Percentiles rank a stretch among this genome's conserved stretches.
phyloP scores from a whole-genome alignment of 1,140 invertebrate species.

The Brachystomella parvula region DNA sequence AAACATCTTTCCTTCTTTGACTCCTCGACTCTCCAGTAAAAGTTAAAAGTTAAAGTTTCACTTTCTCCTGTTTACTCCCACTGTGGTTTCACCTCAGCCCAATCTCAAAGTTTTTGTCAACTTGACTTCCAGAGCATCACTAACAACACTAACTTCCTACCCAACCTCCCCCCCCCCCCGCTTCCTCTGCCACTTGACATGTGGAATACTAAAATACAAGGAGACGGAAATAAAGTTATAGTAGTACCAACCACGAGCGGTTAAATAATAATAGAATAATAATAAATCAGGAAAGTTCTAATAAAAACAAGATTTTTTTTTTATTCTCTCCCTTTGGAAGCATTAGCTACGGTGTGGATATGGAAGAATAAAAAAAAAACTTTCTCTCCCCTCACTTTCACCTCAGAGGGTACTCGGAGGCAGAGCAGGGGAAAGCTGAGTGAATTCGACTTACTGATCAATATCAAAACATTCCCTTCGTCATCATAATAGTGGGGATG shows the following conservation, averaged over 20 bases:
- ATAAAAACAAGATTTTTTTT: no score
- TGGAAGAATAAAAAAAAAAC: neutral
- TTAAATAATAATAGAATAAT: neutral
- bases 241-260: neutral
- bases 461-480: conserved; percentile 7
- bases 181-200: no score
- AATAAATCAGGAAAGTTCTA: neutral
- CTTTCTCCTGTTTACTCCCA: no score
- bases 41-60: neutral
- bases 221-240: no score
- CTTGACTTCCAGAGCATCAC: no score
- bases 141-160: no score
- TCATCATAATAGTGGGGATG: neutral
- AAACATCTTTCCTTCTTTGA: conserved; percentile 5
- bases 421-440: no score
- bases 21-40: conserved; percentile 9
- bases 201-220: no score
- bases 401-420: no score
- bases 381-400: neutral
- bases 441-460: neutral
- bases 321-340: neutral
- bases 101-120: no score
- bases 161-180: no score
- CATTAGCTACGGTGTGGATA: conserved; percentile 8
- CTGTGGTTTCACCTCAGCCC: neutral